Conservation (phyloP, 2,113 vertebrate species). For the Channa maculata region DNA sequence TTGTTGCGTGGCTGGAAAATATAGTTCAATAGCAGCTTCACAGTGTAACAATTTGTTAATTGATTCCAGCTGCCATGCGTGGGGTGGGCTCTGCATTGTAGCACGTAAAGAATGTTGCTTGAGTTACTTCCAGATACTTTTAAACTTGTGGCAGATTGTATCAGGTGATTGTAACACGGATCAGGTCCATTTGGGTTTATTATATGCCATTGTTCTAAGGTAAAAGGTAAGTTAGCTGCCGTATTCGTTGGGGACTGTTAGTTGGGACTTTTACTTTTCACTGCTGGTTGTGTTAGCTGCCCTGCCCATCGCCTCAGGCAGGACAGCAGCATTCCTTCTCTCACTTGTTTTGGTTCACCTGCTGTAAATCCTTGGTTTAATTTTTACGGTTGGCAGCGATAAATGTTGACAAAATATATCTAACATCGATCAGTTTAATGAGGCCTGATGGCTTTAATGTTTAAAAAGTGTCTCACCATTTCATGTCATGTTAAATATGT, state of each 20-base stretch:
- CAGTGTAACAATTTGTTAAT: not conserved
- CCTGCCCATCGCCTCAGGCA: constrained; percentile 74
- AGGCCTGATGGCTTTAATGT: not conserved
- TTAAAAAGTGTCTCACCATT: too few relatives aligned
- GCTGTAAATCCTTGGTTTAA: not conserved
- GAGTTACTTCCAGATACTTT: not conserved
- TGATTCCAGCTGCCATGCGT: constrained; percentile 26
- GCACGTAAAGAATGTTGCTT: too few relatives aligned
- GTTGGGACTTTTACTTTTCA: constrained; percentile 41
- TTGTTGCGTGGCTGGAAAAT: not conserved
- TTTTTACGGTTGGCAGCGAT: too few relatives aligned
- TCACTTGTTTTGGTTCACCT: constrained; percentile 35
- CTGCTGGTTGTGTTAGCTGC: constrained; percentile 11
- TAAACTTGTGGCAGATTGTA: not conserved
- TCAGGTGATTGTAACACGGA: not conserved
- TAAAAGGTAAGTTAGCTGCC: rapidly evolving
- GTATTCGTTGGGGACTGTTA: not conserved
- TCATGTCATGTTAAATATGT: too few relatives aligned
- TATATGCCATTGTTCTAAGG: not conserved
- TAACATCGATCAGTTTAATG: too few relatives aligned
- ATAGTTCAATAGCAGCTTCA: rapidly evolving
- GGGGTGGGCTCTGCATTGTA: not conserved
- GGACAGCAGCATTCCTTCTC: constrained; percentile 63
- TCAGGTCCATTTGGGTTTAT: not conserved
- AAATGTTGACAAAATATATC: not conserved